A percentile compares a stretch with the other conserved stretches of the same genome.
Conservation (phyloP, 2,113 vertebrate species). For the Orycteropus afer region DNA sequence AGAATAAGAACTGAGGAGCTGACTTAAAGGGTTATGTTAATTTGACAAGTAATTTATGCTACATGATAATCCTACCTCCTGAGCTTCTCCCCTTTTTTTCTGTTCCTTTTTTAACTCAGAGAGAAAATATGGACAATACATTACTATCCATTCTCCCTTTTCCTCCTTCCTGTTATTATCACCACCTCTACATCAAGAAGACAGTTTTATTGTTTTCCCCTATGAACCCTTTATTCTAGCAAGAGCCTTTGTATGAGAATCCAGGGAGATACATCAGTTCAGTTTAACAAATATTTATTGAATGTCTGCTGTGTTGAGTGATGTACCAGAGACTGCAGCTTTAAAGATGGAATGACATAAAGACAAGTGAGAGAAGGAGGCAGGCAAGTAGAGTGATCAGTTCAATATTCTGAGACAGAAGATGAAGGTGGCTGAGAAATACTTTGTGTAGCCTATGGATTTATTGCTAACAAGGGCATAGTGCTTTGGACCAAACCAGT, state of each 20-base stretch:
- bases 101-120: background rate
- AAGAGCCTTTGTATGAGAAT: background rate
- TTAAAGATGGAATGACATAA: background rate
- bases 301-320: background rate
- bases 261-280: background rate
- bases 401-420: background rate
- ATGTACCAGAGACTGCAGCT: background rate
- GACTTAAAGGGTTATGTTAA: conserved; percentile 71
- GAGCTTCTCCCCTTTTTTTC: background rate
- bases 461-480: background rate
- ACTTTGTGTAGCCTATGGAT: background rate
- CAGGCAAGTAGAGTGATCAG: too few relatives aligned
- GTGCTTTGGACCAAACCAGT: background rate
- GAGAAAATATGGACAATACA: background rate
- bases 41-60: conserved; percentile 62
- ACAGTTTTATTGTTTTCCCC: background rate
- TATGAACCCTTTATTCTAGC: background rate
- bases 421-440: background rate
- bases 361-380: background rate
- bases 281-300: background rate
- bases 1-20: conserved; percentile 38
- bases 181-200: background rate
- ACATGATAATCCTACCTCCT: conserved; percentile 13
- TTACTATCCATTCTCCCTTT: background rate
- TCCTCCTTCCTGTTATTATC: background rate